phyloP scores from a whole-genome alignment of 2,113 vertebrate species.

The Brachionichthys hirsutus region DNA sequence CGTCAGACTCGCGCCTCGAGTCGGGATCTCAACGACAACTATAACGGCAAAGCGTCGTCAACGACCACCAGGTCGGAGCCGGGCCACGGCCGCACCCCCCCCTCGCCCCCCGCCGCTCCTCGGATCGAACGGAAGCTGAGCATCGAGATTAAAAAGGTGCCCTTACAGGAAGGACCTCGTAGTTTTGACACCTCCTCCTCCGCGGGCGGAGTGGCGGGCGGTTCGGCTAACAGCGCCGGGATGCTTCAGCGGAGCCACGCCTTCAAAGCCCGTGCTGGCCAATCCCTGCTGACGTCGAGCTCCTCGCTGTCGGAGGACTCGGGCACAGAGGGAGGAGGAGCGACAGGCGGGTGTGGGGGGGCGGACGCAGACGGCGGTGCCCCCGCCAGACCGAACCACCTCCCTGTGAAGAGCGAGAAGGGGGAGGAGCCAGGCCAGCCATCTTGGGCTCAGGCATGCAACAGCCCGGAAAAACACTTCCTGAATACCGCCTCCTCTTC shows the following conservation, averaged over 20 bases:
- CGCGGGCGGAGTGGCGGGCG: constrained; percentile 24
- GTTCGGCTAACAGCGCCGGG: constrained; percentile 39
- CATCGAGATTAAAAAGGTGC: constrained; percentile 96
- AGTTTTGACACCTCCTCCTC: constrained; percentile 86
- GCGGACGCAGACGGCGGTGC: constrained; percentile 57
- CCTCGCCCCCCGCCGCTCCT: constrained; percentile 46
- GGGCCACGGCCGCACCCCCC: constrained; percentile 46
- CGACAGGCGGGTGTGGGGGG: constrained; percentile 60
- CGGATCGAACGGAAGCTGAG: constrained; percentile 89
- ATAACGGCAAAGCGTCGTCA: constrained; percentile 78
- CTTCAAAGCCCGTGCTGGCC: constrained; percentile 83
- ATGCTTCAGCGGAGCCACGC: constrained; percentile 85
- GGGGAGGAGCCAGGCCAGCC: constrained; percentile 73
- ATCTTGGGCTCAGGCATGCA: constrained; percentile 68
- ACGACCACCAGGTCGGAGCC: constrained; percentile 57
- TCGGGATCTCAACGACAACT: constrained; percentile 92
- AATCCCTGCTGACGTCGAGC: constrained; percentile 68
- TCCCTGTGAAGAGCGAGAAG: constrained; percentile 83
- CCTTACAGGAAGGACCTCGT: constrained; percentile 90
- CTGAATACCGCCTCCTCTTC: constrained; percentile 64
- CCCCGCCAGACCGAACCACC: constrained; percentile 84
- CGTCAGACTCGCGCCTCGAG: constrained; percentile 63
- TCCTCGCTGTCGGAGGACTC: constrained; percentile 82
- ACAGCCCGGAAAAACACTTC: constrained; percentile 72
- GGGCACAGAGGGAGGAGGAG: constrained; percentile 68